A percentile compares a stretch with the other conserved stretches of the same genome.
phyloP scores from a whole-genome alignment of 2,888 invertebrate species.

The Colostygia pectinataria region DNA sequence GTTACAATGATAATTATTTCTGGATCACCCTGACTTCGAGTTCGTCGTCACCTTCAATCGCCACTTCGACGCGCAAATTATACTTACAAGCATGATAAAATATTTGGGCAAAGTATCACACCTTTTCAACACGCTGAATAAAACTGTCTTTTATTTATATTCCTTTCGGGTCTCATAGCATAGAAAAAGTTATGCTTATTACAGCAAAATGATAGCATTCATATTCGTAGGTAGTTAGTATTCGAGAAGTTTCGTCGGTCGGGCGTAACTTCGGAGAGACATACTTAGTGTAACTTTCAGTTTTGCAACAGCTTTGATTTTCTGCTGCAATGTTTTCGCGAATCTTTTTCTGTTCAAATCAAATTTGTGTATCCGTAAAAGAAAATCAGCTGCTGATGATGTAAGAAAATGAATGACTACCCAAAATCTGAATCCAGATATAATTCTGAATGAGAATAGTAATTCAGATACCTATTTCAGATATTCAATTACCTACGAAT shows the following conservation, averaged over 20 bases:
- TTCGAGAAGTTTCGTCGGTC: slow-evolving; percentile 45
- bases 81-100: slow-evolving; percentile 15
- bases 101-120: background rate
- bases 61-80: slow-evolving; percentile 26
- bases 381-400: no score
- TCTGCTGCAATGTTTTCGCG: background rate
- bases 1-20: slow-evolving; percentile 36
- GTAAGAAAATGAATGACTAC: no score
- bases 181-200: slow-evolving; percentile 58
- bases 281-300: slow-evolving; percentile 46
- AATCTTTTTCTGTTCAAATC: no score
- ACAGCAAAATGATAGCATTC: slow-evolving; percentile 68
- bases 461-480: no score
- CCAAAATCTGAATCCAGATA: no score
- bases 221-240: slow-evolving; percentile 58
- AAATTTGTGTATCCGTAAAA: background rate
- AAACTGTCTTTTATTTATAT: slow-evolving; percentile 2
- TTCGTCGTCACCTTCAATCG: slow-evolving; percentile 33
- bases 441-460: no score
- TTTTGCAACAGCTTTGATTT: slow-evolving; percentile 40
- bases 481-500: no score
- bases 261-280: slow-evolving; percentile 38
- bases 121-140: slow-evolving; percentile 1
- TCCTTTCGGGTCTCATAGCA: slow-evolving; percentile 36
- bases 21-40: slow-evolving; percentile 25